Percentiles rank a stretch among this genome's conserved stretches.
phyloP scores from a whole-genome alignment of 2,888 invertebrate genomes.

The Cerceris ruficornis region DNA sequence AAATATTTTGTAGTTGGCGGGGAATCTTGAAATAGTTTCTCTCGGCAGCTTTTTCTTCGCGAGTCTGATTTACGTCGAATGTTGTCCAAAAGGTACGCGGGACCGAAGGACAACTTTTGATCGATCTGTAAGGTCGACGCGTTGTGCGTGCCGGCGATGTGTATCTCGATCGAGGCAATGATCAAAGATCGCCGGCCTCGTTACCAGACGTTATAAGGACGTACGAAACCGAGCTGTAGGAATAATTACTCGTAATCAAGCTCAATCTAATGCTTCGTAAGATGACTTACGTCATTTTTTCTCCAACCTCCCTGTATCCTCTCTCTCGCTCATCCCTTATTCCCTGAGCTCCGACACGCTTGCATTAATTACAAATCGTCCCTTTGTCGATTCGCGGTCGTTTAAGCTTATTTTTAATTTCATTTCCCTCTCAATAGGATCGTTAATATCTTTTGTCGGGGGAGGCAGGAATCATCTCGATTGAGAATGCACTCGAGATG shows the following conservation, averaged over 20 bases:
- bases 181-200: slow-evolving; percentile 72
- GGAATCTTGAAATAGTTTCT: not conserved
- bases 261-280: slow-evolving; percentile 78
- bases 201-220: slow-evolving; percentile 65
- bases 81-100: slow-evolving; percentile 48
- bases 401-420: slow-evolving; percentile 55
- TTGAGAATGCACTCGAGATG: too few relatives aligned
- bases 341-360: slow-evolving; percentile 41
- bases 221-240: slow-evolving; percentile 72
- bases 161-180: slow-evolving; percentile 66
- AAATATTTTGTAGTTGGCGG: not conserved
- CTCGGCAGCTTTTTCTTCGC: not conserved
- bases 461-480: not conserved
- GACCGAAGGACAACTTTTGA: slow-evolving; percentile 40
- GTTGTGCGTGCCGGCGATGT: slow-evolving; percentile 55
- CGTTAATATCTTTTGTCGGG: slow-evolving; percentile 58
- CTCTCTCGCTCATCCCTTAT: slow-evolving; percentile 27
- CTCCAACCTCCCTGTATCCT: not conserved
- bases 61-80: slow-evolving; percentile 1
- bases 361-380: slow-evolving; percentile 73
- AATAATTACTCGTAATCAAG: slow-evolving; percentile 81
- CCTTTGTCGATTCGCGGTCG: slow-evolving; percentile 56
- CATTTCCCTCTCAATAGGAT: slow-evolving; percentile 53
- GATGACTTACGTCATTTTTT: slow-evolving; percentile 67
- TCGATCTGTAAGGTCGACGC: slow-evolving; percentile 53